phyloP scores from a whole-genome alignment of 1,140 invertebrate genomes.

The Sitobion miscanthi region DNA sequence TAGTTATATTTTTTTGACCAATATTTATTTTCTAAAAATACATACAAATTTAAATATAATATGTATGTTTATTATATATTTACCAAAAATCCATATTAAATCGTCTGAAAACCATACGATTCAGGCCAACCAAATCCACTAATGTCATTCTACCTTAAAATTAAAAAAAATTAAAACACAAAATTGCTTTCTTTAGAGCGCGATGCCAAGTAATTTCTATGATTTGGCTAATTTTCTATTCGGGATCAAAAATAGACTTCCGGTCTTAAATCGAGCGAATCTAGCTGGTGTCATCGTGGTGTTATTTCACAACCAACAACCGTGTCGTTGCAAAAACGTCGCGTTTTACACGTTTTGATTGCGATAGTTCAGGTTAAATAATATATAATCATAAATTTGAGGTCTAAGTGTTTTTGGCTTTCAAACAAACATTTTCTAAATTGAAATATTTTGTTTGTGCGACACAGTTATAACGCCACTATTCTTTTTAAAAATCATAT shows the following conservation, averaged over 20 bases:
- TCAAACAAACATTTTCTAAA: not conserved
- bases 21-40: slow-evolving; percentile 14
- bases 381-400: slow-evolving; percentile 27
- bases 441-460: not conserved
- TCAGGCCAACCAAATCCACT: not conserved
- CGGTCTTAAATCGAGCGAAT: slow-evolving; percentile 30
- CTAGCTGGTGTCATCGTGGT: slow-evolving; percentile 1
- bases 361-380: not conserved
- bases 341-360: not conserved
- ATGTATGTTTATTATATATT: not conserved
- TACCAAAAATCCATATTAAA: not conserved
- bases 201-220: slow-evolving; percentile 14
- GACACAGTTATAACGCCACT: not conserved
- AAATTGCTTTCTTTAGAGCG: not conserved
- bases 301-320: slow-evolving; percentile 21
- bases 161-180: not conserved
- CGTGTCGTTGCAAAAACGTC: not conserved
- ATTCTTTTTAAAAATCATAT: not conserved
- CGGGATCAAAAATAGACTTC: slow-evolving; percentile 49
- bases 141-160: not conserved
- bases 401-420: slow-evolving; percentile 31
- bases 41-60: not conserved
- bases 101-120: not conserved
- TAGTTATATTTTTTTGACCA: not conserved
- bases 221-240: slow-evolving; percentile 35